Evolutionary conservation across 2,797 vertebrate genomes (phyloP), one percentile per base, ranked within the genome.

Genomic region (Heliangelus exortis): DNA sequence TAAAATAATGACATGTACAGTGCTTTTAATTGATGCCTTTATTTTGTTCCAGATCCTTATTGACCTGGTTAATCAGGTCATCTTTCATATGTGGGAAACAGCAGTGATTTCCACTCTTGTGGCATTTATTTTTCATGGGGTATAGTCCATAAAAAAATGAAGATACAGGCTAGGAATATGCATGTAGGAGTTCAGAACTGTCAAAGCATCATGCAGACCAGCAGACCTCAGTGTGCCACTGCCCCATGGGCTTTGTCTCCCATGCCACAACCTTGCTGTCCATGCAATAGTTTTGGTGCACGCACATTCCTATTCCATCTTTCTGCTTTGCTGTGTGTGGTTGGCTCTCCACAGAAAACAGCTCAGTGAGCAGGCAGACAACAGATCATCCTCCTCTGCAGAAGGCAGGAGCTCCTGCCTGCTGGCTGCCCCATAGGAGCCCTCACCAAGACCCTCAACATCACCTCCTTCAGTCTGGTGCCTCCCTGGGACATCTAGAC

Each of bases 121-220:
- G 5, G 7, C 2, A 15, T 21, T 29, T 72, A 15, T 55, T 53
- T 72, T 9, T 1, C 28, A 20, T 8, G 15, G 14, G 7, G 1
- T 3, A 47, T 12, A 39, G 22, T 48, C 26, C 28, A 6, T 15
- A 76, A 62, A 75, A 79, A 25, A 10, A 25, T 28, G 39, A 45
- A 73, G 29, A 39, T 41, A 7, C 5, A 31, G 11, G 12, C 18
- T 41, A 28, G 16, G 5, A 57, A 47, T 22, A 45, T 9, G 28
- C 4, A 28, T 0, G 0, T 19, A 10, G 10, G 12, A 22, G 6
- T 8, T 82, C 33, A 57, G 34, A 55, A 25, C 4, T 57, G 33
- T 61, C 74, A 78, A 55, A 68, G 10, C 29, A 53, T 17, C 53
- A 54, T 0, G 1, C 8, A 68, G 41, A 25, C 9, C 19, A 45